Conservation (phyloP, 2,113 vertebrate species). For the Epinephelus fuscoguttatus region DNA sequence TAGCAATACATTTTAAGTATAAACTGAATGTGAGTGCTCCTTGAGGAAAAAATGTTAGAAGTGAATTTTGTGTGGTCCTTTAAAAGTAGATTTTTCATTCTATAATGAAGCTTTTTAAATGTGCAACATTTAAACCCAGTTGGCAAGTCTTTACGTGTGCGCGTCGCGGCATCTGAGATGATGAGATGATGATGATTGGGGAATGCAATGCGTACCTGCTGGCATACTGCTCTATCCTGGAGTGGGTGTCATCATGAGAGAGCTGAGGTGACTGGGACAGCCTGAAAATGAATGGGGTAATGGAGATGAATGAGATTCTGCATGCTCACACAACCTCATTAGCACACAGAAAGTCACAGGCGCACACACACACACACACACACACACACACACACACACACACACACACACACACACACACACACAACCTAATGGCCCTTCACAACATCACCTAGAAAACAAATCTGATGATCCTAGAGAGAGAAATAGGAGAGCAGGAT, state of each 20-base stretch:
- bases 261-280: conserved; percentile 93
- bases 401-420: not conserved
- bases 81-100: not conserved
- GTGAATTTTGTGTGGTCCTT: not conserved
- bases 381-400: not conserved
- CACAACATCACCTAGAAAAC: conserved; percentile 61
- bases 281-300: conserved; percentile 83
- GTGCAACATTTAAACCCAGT: conserved; percentile 7
- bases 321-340: conserved; percentile 56
- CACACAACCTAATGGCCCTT: conserved; percentile 27
- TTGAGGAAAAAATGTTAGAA: not conserved
- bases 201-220: conserved; percentile 87
- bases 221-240: conserved; percentile 96
- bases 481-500: conserved; percentile 48
- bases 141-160: not conserved
- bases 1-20: not conserved
- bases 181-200: conserved; percentile 26
- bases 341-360: conserved; percentile 41
- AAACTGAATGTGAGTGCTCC: not conserved
- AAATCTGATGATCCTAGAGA: conserved; percentile 59
- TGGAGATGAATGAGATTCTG: conserved; percentile 77
- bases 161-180: conserved; percentile 8
- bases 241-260: conserved; percentile 97
- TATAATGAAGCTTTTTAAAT: not conserved
- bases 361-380: conserved; percentile 7